Base-by-base conservation (phyloP, 2,113 vertebrate species). In the Hiodon alosoides region DNA sequence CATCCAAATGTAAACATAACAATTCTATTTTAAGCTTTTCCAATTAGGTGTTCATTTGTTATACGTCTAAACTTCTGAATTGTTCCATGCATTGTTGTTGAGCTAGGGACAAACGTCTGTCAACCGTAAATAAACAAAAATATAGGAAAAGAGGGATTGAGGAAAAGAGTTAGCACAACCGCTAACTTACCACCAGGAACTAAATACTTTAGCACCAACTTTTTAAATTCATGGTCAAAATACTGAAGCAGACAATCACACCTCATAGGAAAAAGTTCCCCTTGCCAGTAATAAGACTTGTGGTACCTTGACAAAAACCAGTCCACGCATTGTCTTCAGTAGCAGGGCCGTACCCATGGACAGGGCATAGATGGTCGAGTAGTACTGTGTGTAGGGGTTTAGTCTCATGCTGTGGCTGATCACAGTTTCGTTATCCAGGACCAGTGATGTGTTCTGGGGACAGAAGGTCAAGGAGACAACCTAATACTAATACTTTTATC, bases 301-400 rank as follows among this genome's bases (percentile, higher is more conserved):
- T 31, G 31, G 84, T 82, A 94, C 93, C 91, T 93, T 94, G 67
- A 94, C 86, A 78, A 93, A 93, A 55, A 92, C 86, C 54, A 92
- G 78, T 3, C 91, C 91, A 77, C 91, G 85, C 31, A 90, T 10
- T 0, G 89, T 90, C 87, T 92, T 93, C 80, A 93, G 85, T 31
- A 91, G 46, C 2, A 94, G 79, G 8, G 83, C 81, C 46, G 79
- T 89, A 71, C 80, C 90, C 91, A 93, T 89, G 77, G 91, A 92
- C 13, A 81, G 54, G 9, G 88, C 68, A 69, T 94, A 94, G 69
- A 94, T 83, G 46, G 79, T 83, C 31, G 85, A 90, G 82, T 93
- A 93, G 83, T 87, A 92, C 69, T 82, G 85, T 59, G 87, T 77
- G 77, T 94, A 77, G 46, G 91, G 93, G 82, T 93, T 93, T 57